Base-by-base conservation (phyloP, 2,797 vertebrate species). In the Kryptopterus vitreolus region DNA sequence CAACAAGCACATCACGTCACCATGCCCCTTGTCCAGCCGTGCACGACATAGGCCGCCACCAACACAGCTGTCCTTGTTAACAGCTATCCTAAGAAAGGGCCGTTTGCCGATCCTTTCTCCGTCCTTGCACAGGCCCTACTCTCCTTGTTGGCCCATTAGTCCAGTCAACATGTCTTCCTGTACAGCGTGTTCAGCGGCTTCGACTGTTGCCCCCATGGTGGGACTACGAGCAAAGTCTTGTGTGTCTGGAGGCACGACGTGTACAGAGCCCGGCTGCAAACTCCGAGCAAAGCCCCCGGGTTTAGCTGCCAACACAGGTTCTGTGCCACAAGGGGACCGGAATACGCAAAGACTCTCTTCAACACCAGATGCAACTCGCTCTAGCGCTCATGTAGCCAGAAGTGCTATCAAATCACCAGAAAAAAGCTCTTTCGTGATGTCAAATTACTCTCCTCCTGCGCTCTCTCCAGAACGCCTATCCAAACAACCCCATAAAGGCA, bases 21-120 rank as follows among this genome's bases (percentile, higher is more conserved):
- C 84, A 11, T 89, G 89, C 78, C 89, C 87, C 46, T 86, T 63
- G 73, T 94, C 93, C 6, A 90, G 92, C 3, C 87, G 85, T 76
- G 78, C 88, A 33, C 89, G 92, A 53, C 87, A 88, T 84, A 92
- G 89, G 66, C 92, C 94, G 26, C 91, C 91, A 58, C 95, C 96
- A 81, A 95, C 95, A 24, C 93, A 96, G 33, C 92, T 99, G 59
- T 95, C 96, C 71, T 91, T 98, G 31, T 93, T 99, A 82, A 99
- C 98, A 0, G 97, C 97, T 79, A 95, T 99, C 85, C 92, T 99
- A 48, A 96, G 95, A 84, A 98, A 97, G 84, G 96, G 94, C 66
- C 92, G 94, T 8, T 91, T 94, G 3, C 93, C 94, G 0, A 86
- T 93, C 61, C 87, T 94, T 68, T 92, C 94, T 18, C 20, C 93